A percentile compares a stretch with the other conserved stretches of the same genome.
These are phyloP conservation scores for Oryctes rhinoceros DNA, from an alignment of 1,140 invertebrate species.

Conservation along the genomic window DNA sequence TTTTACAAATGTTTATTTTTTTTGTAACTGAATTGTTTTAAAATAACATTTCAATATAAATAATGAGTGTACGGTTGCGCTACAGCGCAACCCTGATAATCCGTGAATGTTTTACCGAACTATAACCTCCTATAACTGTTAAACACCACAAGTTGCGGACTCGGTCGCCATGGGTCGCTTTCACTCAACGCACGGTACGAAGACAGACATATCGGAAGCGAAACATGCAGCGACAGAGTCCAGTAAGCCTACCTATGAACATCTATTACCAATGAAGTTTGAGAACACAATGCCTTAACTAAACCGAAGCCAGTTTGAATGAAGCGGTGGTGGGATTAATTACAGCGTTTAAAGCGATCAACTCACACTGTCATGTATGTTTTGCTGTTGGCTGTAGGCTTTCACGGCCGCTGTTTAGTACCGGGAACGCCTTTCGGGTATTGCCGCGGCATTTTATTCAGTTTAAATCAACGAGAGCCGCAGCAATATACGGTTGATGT, in stretches of 20 bases:
- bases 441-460: no score
- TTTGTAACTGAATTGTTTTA: slow-evolving; percentile 45
- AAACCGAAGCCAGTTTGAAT: slow-evolving; percentile 22
- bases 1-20: slow-evolving; percentile 44
- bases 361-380: no score
- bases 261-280: slow-evolving; percentile 37
- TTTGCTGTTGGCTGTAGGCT: no score
- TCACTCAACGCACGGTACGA: not conserved
- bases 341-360: not conserved
- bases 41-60: slow-evolving; percentile 46
- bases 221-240: slow-evolving; percentile 12
- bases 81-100: slow-evolving; percentile 32
- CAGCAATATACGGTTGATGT: no score
- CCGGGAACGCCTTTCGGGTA: no score
- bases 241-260: slow-evolving; percentile 37
- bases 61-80: slow-evolving; percentile 42
- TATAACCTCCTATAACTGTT: slow-evolving; percentile 39
- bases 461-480: no score
- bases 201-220: not conserved
- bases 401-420: no score
- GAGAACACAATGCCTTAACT: slow-evolving; percentile 38
- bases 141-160: slow-evolving; percentile 37
- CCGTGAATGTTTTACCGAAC: slow-evolving; percentile 38
- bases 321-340: not conserved
- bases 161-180: slow-evolving; percentile 1